These are phyloP conservation scores for Phaetusa simplex DNA, from an alignment of 2,113 vertebrate genomes.

Conservation along the genomic window DNA sequence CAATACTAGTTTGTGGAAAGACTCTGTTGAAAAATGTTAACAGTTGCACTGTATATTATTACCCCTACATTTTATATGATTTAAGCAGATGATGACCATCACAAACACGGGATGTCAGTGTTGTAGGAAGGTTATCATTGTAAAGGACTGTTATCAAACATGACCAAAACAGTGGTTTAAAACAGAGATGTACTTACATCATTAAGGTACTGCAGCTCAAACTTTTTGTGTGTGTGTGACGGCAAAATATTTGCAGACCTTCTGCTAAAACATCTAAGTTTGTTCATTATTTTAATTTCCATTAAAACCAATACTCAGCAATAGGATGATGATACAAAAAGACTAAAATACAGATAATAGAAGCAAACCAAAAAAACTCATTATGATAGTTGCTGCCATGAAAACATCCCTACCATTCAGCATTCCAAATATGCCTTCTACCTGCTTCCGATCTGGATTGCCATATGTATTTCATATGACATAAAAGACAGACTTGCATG, in stretches of 20 bases:
- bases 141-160: neutral
- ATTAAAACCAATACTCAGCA: neutral
- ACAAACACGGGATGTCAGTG: neutral
- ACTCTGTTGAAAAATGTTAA: neutral
- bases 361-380: neutral
- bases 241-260: neutral
- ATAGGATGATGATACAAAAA: neutral
- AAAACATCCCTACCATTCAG: neutral
- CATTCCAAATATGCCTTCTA: neutral
- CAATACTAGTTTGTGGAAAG: neutral
- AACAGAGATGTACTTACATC: neutral
- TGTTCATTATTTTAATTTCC: neutral
- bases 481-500: neutral
- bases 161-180: neutral
- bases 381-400: rapidly evolving
- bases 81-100: neutral
- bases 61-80: neutral
- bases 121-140: neutral
- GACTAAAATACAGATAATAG: neutral
- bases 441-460: neutral
- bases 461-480: neutral
- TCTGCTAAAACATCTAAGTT: neutral
- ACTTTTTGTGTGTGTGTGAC: no score
- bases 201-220: neutral
- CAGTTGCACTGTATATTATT: neutral